phyloP scores from a whole-genome alignment of 2,113 vertebrate genomes.

The Himantopus leucocephalus region DNA sequence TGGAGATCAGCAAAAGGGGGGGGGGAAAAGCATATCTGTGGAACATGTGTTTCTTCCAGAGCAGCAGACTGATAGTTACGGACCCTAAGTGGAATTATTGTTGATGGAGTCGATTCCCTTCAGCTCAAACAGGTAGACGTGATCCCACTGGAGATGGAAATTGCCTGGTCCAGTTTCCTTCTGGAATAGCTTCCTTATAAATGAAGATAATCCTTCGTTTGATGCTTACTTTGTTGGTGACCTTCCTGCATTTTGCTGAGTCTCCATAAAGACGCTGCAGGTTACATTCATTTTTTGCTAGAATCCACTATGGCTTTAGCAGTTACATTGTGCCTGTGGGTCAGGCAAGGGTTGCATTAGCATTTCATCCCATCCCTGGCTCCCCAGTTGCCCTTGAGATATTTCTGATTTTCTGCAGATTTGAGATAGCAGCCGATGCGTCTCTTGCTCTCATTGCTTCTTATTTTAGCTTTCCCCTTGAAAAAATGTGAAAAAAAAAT shows the following conservation, averaged over 20 bases:
- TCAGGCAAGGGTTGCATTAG: slow-evolving; percentile 25
- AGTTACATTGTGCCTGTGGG: background rate
- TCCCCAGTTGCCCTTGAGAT: background rate
- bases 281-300: background rate
- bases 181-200: background rate
- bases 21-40: background rate
- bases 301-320: background rate
- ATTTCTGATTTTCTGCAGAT: background rate
- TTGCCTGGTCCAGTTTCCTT: background rate
- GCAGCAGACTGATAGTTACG: background rate
- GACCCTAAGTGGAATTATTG: background rate
- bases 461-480: background rate
- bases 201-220: background rate
- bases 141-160: background rate
- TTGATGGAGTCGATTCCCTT: background rate
- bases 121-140: background rate
- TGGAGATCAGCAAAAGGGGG: background rate
- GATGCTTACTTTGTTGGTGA: slow-evolving; percentile 1
- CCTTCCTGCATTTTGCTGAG: background rate
- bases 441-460: background rate
- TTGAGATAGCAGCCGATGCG: rapidly evolving
- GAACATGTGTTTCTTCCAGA: background rate
- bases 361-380: background rate
- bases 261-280: background rate
- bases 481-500: background rate